Base-by-base conservation (phyloP, 2,888 invertebrate species). In the Agrotis segetum region DNA sequence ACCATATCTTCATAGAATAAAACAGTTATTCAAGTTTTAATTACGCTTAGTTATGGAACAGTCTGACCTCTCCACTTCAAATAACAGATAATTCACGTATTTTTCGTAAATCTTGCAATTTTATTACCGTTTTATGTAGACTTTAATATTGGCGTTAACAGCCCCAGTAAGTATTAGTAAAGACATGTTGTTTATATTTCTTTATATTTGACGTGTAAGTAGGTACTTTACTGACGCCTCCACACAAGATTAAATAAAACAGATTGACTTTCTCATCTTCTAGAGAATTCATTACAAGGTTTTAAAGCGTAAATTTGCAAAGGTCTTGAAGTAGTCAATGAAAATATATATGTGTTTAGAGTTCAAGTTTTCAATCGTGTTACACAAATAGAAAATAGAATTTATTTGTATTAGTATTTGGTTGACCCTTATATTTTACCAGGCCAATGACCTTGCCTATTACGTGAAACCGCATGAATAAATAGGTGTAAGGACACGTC, bases 401-500 rank as follows among this genome's bases (percentile, higher is more conserved):
- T 50, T 40, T 50, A 75, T 61, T 58, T 24, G 40, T 40, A 40
- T 40, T 13, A 47, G 29, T 34, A 34, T 34, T 34, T 44, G 5
- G n/a, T 19, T 24, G 29, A 63, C 4, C 63, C 55, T 68, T 59
- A 63, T 40, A 19, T 34, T 63, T 14, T 62, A 55, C 14, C 24
- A 47, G 14, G 14, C n/a, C 64, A 67, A 46, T 52, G 68, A 65
- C 76, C 81, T 75, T 64, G 60, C 11, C 46, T 44, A 17, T 19
- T 59, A 64, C 56, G 21, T 34, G 29, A 60, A 65, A 61, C 29
- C 72, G 53, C 59, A 77, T 47, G 40, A 68, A 81, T 65, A 60
- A 64, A 70, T 49, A 70, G 13, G 46, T 21, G 29, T 64, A 69
- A 81, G 73, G 73, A 71, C 77, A 71, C n/a, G 29, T 13, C 16